Evolutionary conservation across 2,113 vertebrate genomes (phyloP).

Genomic region (Accipiter virgatus): DNA sequence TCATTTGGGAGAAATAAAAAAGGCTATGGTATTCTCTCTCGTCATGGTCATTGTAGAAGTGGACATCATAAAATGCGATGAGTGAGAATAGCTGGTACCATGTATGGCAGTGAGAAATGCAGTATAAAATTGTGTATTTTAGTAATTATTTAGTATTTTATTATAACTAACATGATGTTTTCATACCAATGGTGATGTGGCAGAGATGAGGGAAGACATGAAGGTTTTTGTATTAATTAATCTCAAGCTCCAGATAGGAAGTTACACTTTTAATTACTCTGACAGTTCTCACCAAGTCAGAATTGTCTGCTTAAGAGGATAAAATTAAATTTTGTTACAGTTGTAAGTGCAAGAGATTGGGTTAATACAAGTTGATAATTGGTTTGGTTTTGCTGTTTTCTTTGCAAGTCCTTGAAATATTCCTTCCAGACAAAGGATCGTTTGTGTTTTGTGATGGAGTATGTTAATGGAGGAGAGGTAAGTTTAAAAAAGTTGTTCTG

Average conservation of each 20-base stretch:
- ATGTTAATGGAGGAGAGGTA: slow-evolving; percentile 97
- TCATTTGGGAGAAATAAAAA: not conserved
- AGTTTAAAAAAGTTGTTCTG: slow-evolving; percentile 46
- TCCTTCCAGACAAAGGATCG: slow-evolving; percentile 98
- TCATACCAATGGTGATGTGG: not conserved
- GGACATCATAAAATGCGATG: not conserved
- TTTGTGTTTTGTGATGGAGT: slow-evolving; percentile 98
- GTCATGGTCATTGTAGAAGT: not conserved
- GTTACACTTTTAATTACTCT: not conserved
- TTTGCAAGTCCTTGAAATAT: slow-evolving; percentile 94
- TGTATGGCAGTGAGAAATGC: not conserved
- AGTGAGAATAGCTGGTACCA: not conserved
- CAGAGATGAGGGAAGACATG: not conserved
- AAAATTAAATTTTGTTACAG: slow-evolving; percentile 3
- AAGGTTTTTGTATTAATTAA: not conserved
- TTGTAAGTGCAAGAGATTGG: not conserved
- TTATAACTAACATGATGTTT: not conserved
- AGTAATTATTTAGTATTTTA: not conserved
- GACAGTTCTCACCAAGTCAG: not conserved
- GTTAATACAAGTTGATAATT: slow-evolving; percentile 33
- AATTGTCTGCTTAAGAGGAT: not conserved
- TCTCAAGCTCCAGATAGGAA: not conserved
- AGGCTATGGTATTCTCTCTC: not conserved
- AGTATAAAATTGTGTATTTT: not conserved
- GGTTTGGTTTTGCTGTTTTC: slow-evolving; percentile 69